phyloP scores from a whole-genome alignment of 2,113 vertebrate genomes.

The Callaeas wilsoni region DNA sequence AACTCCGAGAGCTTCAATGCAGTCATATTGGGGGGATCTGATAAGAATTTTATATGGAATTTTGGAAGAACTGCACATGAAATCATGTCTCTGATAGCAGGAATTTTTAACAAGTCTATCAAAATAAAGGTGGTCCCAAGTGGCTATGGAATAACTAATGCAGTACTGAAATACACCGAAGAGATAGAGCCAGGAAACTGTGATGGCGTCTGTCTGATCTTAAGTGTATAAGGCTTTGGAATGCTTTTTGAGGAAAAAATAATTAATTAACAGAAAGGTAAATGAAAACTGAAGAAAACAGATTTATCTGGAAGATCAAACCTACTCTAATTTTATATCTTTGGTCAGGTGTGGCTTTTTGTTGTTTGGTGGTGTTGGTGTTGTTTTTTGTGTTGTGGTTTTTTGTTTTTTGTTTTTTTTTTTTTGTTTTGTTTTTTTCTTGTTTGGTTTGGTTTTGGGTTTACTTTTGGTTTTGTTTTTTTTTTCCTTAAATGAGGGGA shows the following conservation, averaged over 20 bases:
- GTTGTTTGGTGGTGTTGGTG: neutral
- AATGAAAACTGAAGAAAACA: neutral
- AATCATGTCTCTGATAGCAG: neutral
- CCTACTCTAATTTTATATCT: neutral
- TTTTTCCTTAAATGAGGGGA: neutral
- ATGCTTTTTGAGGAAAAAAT: neutral
- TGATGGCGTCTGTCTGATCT: neutral
- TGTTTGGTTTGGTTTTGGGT: neutral
- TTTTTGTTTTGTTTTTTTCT: too few relatives aligned
- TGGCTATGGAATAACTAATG: neutral
- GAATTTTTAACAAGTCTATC: neutral
- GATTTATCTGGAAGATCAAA: neutral
- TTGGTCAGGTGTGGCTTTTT: neutral
- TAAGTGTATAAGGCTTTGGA: neutral
- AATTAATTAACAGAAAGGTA: conserved; percentile 10
- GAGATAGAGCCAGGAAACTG: neutral
- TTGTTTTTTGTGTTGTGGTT: neutral
- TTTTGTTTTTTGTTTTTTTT: too few relatives aligned
- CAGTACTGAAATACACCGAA: neutral
- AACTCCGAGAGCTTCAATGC: neutral
- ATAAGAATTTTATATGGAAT: neutral
- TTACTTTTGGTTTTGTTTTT: neutral
- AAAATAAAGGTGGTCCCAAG: neutral
- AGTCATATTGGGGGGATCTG: neutral
- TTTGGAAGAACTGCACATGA: neutral